Evolutionary conservation across 1,140 invertebrate species (phyloP).

Genomic region (Anoplolepis gracilipes): DNA sequence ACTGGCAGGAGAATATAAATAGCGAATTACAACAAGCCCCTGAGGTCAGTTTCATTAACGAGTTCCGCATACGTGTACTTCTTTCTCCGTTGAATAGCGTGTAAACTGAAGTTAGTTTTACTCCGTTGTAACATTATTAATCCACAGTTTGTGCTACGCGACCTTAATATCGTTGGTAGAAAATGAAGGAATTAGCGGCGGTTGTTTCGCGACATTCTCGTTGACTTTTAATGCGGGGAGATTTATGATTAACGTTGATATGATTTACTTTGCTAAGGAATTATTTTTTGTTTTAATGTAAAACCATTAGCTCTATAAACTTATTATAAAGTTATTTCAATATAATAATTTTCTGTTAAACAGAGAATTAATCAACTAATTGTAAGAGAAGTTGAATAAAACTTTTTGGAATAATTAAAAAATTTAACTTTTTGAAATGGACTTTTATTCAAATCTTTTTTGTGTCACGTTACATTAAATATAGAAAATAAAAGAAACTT

Average conservation of each 20-base stretch:
- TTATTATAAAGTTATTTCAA: neutral
- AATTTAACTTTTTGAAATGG: conserved; percentile 29
- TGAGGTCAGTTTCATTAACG: conserved; percentile 35
- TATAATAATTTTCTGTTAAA: neutral
- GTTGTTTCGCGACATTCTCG: conserved; percentile 25
- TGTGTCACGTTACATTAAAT: conserved; percentile 26
- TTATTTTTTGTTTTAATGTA: conserved; percentile 2
- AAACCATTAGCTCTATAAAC: neutral
- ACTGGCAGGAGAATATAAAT: neutral
- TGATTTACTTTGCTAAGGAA: conserved; percentile 16
- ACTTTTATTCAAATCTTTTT: conserved; percentile 6
- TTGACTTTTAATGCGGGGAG: neutral
- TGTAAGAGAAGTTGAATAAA: neutral
- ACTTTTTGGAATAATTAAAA: neutral
- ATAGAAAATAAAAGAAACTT: conserved; percentile 32
- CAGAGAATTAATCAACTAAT: neutral
- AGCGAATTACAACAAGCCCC: conserved; percentile 11
- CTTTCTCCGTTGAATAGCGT: conserved; percentile 10
- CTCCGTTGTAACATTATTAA: conserved; percentile 50
- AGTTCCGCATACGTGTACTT: conserved; percentile 35
- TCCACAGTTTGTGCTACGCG: conserved; percentile 12
- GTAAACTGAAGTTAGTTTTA: conserved; percentile 46
- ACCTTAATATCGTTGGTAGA: conserved; percentile 44
- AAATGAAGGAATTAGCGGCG: conserved; percentile 7
- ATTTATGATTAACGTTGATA: neutral